Conservation (phyloP, 2,888 invertebrate species). For the Tipula lateralis region DNA sequence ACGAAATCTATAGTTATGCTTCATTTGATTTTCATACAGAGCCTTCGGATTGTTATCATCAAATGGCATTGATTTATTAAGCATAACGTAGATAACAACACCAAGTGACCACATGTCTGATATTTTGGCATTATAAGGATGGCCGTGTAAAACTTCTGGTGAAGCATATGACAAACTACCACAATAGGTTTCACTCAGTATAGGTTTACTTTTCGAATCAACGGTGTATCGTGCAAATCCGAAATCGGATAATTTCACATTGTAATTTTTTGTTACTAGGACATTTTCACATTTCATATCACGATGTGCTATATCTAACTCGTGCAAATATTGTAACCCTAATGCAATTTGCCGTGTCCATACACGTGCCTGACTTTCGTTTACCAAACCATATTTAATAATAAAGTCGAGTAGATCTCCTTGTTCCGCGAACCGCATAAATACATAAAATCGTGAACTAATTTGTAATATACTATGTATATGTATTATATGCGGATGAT, state of each 20-base stretch:
- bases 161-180: conserved; percentile 86
- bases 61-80: conserved; percentile 79
- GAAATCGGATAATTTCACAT: conserved; percentile 77
- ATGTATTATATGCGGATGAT: conserved; percentile 74
- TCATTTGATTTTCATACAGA: conserved; percentile 51
- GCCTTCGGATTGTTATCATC: conserved; percentile 60
- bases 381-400: conserved; percentile 60
- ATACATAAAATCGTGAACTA: conserved; percentile 66
- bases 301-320: conserved; percentile 69
- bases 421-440: conserved; percentile 72
- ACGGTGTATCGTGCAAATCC: conserved; percentile 61
- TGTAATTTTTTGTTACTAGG: conserved; percentile 65
- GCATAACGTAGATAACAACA: conserved; percentile 73
- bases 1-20: conserved; percentile 64
- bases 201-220: conserved; percentile 44
- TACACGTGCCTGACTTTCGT: conserved; percentile 62
- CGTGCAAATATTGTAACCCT: conserved; percentile 66
- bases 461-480: conserved; percentile 71
- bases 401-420: conserved; percentile 74
- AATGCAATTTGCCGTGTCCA: conserved; percentile 68
- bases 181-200: conserved; percentile 74
- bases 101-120: conserved; percentile 80
- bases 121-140: conserved; percentile 64
- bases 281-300: conserved; percentile 83
- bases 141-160: conserved; percentile 74